Evolutionary conservation across 2,113 vertebrate species (phyloP), one percentile per base, ranked within the genome.

Genomic region (Laticauda colubrina): DNA sequence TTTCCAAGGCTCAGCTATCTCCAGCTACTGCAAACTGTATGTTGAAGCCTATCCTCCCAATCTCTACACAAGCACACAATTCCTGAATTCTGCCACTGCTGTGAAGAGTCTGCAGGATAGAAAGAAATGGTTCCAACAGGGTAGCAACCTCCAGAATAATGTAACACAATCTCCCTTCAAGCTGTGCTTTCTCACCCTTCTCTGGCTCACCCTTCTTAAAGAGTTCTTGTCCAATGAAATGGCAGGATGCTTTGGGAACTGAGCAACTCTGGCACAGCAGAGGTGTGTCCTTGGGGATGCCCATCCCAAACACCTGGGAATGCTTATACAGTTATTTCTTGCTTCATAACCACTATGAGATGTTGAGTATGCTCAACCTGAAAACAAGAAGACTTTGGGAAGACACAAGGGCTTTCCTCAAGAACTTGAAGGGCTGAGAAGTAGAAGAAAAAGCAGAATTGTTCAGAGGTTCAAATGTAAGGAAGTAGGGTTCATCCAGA

Each of bases 21-120:
- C n/a, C 64, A 69, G 64, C 26, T 15, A 34, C n/a, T 0, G 5
- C 64, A 75, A 75, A 34, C n/a, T 39, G 7, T 5, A 91, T 59
- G 89, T 90, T 0, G 85, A 39, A 0, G 23, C 0, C 0, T 2
- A 5, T 8, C n/a, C 1, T 86, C 1, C 43, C 26, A n/a, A 53
- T 88, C 0, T 81, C n/a, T 81, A 20, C 69, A 81, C 69, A 81
- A 34, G 64, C n/a, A 75, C n/a, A 18, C 64, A 75, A 75, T 5
- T 53, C 14, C 48, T 24, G 3, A 61, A 39, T 69, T 51, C 45
- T 26, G 54, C 1, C 48, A 24, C 4, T 15, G 20, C 90, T 15
- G 86, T n/a, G 26, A 39, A 43, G 53, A 61, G 45, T 54, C 94
- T 92, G 26, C 45, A 12, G n/a, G 21, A 39, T 24, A 7, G 39